Base-by-base conservation (phyloP, 2,888 invertebrate species). In the Oxycera nigricornis region DNA sequence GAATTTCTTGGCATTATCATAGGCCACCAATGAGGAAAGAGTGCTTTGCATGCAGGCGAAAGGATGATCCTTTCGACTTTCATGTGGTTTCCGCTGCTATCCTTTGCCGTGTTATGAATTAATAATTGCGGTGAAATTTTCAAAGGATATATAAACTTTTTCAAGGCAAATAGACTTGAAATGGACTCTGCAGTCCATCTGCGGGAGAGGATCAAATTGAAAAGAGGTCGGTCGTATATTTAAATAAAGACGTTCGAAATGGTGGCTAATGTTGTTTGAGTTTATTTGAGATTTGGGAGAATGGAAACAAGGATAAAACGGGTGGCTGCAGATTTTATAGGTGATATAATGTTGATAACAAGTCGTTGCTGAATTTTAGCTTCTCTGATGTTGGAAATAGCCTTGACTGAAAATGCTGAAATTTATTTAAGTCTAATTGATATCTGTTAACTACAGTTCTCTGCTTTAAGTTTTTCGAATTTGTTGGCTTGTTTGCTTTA, bases 51-150 rank as follows among this genome's bases (percentile, higher is more conserved):
- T 3, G 3, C 46, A 3, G 35, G 46, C 46, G 17, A 3, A 46
- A 46, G 46, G 46, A 46, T 46, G 46, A 46, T 20, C 22, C 24
- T 55, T 4, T 14, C 24, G 14, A 7, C 2, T 55, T 24, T 22
- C 9, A 22, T 7, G 55, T 55, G 24, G 22, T 30, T 30, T 61
- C 61, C 30, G 61, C n/a, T 3, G 28, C 31, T 61, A 30, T 61
- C 61, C 31, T 61, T 65, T 22, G 65, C 20, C 65, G 65, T 65
- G 65, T 65, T 65, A 65, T 65, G 65, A 65, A 65, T 65, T 65
- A 65, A 65, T 65, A 65, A 65, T 65, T 65, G 65, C 65, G 65
- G 65, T 65, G 65, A 65, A 65, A 65, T 30, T 65, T 65, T 65
- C 39, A 65, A 65, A 65, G 65, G 65, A 65, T 41, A 65, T 65